Conservation (phyloP, 1,140 invertebrate genomes). For the Heliconius melpomene region DNA sequence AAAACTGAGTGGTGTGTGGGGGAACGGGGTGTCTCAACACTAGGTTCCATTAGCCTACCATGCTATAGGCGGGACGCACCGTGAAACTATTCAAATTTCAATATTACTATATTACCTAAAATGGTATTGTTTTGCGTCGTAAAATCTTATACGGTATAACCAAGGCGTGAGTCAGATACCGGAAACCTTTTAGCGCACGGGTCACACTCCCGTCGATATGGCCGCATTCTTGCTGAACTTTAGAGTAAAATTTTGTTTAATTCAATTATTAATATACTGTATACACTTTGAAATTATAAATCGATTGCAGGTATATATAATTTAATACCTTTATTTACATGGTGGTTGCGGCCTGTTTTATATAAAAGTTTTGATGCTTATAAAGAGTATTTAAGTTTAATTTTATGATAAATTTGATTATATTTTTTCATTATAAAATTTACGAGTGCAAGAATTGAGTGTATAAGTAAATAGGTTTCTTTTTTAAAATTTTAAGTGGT, state of each 20-base stretch:
- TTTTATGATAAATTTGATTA: not conserved
- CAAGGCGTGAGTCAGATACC: slow-evolving; percentile 46
- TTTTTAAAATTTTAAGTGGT: too few relatives aligned
- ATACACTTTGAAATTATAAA: too few relatives aligned
- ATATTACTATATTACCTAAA: slow-evolving; percentile 23
- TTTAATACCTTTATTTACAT: too few relatives aligned
- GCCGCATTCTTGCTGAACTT: slow-evolving; percentile 33
- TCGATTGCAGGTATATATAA: too few relatives aligned
- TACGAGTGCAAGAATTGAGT: too few relatives aligned
- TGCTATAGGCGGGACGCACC: not conserved
- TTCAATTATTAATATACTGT: not conserved
- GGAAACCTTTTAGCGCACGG: slow-evolving; percentile 44
- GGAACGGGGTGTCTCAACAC: too few relatives aligned
- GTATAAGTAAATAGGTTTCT: too few relatives aligned
- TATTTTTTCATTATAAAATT: too few relatives aligned
- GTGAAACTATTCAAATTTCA: not conserved
- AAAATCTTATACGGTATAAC: slow-evolving; percentile 27
- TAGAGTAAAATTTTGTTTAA: not conserved
- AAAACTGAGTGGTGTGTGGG: too few relatives aligned
- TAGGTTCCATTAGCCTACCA: too few relatives aligned
- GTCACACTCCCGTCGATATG: slow-evolving; percentile 31
- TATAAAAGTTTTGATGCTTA: not conserved
- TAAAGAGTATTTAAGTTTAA: not conserved
- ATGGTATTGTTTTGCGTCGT: slow-evolving; percentile 26
- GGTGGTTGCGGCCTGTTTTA: not conserved